These are phyloP conservation scores for Cryptus armator DNA, from an alignment of 2,888 invertebrate species.

Conservation along the genomic window DNA sequence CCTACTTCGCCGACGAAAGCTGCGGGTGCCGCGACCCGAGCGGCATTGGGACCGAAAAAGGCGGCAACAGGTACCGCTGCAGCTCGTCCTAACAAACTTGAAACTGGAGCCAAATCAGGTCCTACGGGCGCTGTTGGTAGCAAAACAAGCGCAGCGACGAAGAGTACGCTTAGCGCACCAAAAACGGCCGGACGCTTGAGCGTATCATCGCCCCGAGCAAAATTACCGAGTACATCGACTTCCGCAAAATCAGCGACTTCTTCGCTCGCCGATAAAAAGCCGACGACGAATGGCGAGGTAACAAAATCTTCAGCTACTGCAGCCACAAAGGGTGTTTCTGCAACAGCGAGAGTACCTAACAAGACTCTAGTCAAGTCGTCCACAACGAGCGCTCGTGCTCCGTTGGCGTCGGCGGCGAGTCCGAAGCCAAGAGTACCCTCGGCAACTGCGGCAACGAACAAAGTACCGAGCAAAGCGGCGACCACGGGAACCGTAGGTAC, in stretches of 20 bases:
- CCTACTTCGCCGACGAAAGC: constrained; percentile 78
- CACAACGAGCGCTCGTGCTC: constrained; percentile 64
- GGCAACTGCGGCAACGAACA: constrained; percentile 61
- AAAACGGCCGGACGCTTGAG: constrained; percentile 67
- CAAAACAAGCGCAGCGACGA: constrained; percentile 70
- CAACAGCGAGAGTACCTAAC: constrained; percentile 69
- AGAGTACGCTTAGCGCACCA: constrained; percentile 70
- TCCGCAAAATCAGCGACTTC: constrained; percentile 69
- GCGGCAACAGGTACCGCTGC: constrained; percentile 62
- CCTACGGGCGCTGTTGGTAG: constrained; percentile 60
- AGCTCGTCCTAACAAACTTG: constrained; percentile 63
- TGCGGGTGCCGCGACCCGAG: constrained; percentile 61
- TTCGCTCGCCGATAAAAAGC: constrained; percentile 85
- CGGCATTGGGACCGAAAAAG: constrained; percentile 66
- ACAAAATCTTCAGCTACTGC: constrained; percentile 70
- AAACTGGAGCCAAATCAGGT: constrained; percentile 67
- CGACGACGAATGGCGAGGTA: constrained; percentile 87
- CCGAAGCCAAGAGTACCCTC: constrained; percentile 68
- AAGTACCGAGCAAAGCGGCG: constrained; percentile 75
- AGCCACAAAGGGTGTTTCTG: constrained; percentile 57
- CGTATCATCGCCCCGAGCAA: constrained; percentile 65
- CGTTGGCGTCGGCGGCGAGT: constrained; percentile 68
- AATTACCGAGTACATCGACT: constrained; percentile 67
- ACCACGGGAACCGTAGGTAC: constrained; percentile 72
- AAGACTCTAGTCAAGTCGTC: constrained; percentile 68